Percentiles rank a stretch among this genome's conserved stretches.
Evolutionary conservation across 2,113 vertebrate genomes (phyloP).

Genomic region (rat (Rattus norvegicus)): DNA sequence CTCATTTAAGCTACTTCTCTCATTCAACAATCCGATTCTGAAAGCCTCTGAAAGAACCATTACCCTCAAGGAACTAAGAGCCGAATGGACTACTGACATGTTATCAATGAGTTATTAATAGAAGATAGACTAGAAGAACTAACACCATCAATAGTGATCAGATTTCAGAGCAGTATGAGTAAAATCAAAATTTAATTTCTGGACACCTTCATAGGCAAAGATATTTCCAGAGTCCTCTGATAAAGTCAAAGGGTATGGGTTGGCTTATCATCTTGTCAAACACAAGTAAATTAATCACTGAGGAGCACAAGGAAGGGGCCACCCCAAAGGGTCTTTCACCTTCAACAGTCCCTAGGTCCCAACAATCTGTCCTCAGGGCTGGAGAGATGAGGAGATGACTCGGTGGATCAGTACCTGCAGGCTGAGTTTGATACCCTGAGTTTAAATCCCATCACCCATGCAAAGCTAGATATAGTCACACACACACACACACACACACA

Average conservation of each 20-base stretch:
- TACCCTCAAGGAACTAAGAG: background rate
- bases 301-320: background rate
- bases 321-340: background rate
- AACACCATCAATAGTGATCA: background rate
- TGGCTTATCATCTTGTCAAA: background rate
- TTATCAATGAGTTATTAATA: background rate
- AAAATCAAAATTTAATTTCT: background rate
- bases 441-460: no score
- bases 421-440: background rate
- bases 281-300: background rate
- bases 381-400: background rate
- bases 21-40: background rate
- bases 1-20: background rate
- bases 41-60: background rate
- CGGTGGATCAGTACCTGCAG: no score
- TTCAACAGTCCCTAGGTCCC: background rate
- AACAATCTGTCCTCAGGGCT: background rate
- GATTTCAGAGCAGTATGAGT: background rate
- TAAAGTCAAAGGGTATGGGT: accelerated
- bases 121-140: accelerated
- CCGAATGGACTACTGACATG: background rate
- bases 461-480: background rate
- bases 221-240: background rate
- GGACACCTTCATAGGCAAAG: background rate
- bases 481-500: no score